Percentiles rank a stretch among this genome's conserved stretches.
Conservation (phyloP, 2,797 vertebrate genomes). For the Lepidocolaptes lacrymiger region DNA sequence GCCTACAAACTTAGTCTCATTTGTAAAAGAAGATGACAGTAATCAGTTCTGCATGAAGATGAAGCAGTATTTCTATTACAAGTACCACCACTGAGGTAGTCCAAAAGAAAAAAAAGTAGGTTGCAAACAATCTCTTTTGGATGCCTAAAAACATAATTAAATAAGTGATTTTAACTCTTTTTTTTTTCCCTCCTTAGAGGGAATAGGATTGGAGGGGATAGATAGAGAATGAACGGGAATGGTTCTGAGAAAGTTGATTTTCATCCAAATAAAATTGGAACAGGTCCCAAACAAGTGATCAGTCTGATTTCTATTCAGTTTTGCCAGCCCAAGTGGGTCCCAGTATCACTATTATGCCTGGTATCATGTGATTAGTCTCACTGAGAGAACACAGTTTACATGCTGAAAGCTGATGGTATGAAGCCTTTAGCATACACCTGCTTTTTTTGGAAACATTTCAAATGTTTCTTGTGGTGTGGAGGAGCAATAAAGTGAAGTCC, state of each 20-base stretch:
- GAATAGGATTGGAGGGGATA: not conserved
- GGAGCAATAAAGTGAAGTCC: not conserved
- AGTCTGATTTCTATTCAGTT: not conserved
- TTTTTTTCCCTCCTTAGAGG: not conserved
- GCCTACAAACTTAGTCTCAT: not conserved
- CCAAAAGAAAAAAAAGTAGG: not conserved
- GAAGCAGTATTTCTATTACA: not conserved
- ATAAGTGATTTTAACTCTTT: not conserved
- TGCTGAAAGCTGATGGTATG: not conserved
- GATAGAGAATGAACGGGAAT: not conserved
- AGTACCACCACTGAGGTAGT: not conserved
- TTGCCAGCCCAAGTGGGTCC: not conserved
- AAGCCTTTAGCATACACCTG: conserved; percentile 1
- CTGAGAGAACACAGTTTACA: not conserved
- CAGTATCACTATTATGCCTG: not conserved
- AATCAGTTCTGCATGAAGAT: not conserved
- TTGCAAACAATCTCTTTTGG: not conserved
- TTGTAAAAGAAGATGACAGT: not conserved
- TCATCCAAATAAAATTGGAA: conserved; percentile 27
- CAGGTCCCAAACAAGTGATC: not conserved
- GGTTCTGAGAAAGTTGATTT: not conserved
- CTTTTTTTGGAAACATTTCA: conserved; percentile 41
- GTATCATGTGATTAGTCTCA: not conserved
- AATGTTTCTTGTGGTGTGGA: not conserved
- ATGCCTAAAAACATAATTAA: not conserved